Percentiles rank a stretch among this genome's conserved stretches.
Conservation (phyloP, 2,797 vertebrate species). For the Sebastes cheni region DNA sequence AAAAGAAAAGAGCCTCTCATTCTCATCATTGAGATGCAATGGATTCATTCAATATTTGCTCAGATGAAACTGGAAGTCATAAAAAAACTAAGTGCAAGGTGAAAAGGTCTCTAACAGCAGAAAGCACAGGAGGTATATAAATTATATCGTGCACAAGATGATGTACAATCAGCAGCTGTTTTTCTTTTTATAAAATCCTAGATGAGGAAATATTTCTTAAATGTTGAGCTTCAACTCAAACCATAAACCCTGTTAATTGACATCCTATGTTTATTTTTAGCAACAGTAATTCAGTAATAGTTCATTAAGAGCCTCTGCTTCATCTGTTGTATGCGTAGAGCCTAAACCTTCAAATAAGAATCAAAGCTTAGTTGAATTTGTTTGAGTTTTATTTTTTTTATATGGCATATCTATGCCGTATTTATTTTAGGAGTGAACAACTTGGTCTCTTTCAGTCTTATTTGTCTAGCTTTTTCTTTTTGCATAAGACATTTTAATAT, state of each 20-base stretch:
- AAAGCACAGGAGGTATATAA: neutral
- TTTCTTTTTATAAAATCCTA: neutral
- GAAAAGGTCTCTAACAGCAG: neutral
- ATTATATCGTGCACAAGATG: neutral
- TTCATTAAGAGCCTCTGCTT: neutral
- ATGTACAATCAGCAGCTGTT: neutral
- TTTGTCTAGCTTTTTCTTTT: neutral
- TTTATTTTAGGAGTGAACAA: neutral
- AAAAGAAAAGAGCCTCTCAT: neutral
- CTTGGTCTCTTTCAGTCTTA: neutral
- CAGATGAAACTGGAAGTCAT: neutral
- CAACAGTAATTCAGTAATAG: neutral
- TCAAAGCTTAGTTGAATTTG: neutral
- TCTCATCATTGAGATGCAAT: neutral
- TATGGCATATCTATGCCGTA: neutral
- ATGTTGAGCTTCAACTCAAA: neutral
- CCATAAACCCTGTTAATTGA: conserved; percentile 1
- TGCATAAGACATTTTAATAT: neutral
- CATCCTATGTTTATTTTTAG: neutral
- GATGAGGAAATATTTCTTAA: neutral
- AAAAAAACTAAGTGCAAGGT: neutral
- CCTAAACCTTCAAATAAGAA: neutral
- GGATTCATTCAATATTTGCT: neutral
- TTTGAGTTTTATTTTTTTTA: neutral
- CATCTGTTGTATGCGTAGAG: neutral